phyloP scores from a whole-genome alignment of 2,888 invertebrate genomes.

The Apodemia duryi region DNA sequence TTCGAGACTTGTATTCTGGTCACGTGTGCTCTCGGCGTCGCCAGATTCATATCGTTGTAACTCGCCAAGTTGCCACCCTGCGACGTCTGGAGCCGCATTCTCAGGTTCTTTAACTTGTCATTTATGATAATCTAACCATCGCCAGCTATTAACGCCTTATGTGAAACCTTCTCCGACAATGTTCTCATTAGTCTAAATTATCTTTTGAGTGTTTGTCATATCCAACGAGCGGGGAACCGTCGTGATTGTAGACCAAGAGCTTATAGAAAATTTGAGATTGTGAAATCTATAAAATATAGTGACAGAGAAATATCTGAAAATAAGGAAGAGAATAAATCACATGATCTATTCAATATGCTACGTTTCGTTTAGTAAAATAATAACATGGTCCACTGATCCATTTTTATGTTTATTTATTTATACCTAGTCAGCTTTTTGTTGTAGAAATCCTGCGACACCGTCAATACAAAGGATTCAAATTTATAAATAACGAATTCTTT shows the following conservation, averaged over 20 bases:
- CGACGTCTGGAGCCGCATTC: slow-evolving; percentile 51
- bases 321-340: no score
- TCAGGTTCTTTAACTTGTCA: slow-evolving; percentile 47
- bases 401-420: no score
- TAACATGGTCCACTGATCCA: no score
- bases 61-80: slow-evolving; percentile 42
- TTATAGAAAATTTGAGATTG: neutral
- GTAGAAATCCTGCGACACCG: no score
- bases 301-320: no score
- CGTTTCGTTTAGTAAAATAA: no score
- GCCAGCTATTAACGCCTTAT: slow-evolving; percentile 55
- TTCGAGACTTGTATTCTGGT: slow-evolving; percentile 58
- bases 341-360: no score
- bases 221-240: slow-evolving; percentile 71
- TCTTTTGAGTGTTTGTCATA: slow-evolving; percentile 64
- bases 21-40: slow-evolving; percentile 62
- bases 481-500: no score
- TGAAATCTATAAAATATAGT: no score
- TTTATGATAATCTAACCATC: slow-evolving; percentile 52
- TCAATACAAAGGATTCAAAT: no score
- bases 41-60: slow-evolving; percentile 65
- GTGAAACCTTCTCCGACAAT: slow-evolving; percentile 61
- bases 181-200: slow-evolving; percentile 69
- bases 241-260: slow-evolving; percentile 59
- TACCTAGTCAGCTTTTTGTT: no score